Evolutionary conservation across 2,888 invertebrate genomes (phyloP).

Genomic region (Acleris laterana): DNA sequence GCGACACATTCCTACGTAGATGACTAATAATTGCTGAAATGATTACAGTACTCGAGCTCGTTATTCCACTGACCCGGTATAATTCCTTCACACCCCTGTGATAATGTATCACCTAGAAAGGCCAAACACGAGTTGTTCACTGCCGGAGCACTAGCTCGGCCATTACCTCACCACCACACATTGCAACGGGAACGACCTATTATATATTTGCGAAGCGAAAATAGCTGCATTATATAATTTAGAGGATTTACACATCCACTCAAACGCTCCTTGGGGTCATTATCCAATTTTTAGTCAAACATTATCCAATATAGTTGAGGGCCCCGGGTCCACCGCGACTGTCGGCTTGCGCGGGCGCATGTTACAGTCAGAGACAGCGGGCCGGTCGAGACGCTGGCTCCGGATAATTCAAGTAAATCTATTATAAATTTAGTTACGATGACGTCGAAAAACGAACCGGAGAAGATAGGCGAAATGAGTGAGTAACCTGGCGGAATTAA

Average conservation of each 20-base stretch:
- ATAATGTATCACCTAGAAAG: not conserved
- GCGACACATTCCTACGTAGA: constrained; percentile 7
- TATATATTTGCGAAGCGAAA: constrained; percentile 7
- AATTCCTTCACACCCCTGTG: not conserved
- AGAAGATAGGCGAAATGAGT: constrained; percentile 32
- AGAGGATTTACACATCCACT: constrained; percentile 38
- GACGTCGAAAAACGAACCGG: constrained; percentile 17
- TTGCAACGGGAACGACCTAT: constrained; percentile 3
- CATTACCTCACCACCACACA: not conserved
- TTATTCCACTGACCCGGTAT: constrained; percentile 14
- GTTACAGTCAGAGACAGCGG: constrained; percentile 7
- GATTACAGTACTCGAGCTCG: not conserved
- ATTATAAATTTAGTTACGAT: constrained; percentile 8
- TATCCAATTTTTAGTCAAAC: constrained; percentile 41
- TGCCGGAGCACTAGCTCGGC: constrained; percentile 4
- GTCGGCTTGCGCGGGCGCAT: not conserved
- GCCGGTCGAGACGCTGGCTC: constrained; percentile 6
- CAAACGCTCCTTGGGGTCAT: constrained; percentile 35
- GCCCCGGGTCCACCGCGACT: constrained; percentile 7
- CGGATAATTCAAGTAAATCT: not conserved
- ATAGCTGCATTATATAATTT: constrained; percentile 38
- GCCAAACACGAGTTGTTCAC: constrained; percentile 5
- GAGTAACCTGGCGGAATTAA: constrained; percentile 10
- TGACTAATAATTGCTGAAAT: not conserved
- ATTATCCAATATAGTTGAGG: constrained; percentile 41